Percentiles rank a stretch among this genome's conserved stretches.
phyloP scores from a whole-genome alignment of 2,113 vertebrate genomes.

The Uria aalge region DNA sequence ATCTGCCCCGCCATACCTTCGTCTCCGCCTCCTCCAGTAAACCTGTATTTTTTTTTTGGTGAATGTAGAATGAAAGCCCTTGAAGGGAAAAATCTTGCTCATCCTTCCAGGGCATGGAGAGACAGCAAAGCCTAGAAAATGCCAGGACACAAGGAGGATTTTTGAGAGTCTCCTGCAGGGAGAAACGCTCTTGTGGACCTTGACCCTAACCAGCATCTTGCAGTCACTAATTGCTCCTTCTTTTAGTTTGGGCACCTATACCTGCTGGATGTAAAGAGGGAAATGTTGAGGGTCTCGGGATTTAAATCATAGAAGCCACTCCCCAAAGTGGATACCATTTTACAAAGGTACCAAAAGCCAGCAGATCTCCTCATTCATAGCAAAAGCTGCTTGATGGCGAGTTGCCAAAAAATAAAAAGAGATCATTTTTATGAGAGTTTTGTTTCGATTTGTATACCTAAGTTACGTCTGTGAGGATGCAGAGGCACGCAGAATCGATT shows the following conservation, averaged over 20 bases:
- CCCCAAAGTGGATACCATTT: background rate
- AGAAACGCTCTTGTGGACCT: background rate
- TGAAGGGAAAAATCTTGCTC: background rate
- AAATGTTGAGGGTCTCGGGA: background rate
- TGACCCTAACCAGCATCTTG: background rate
- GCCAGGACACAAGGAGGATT: background rate
- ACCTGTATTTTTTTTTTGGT: background rate
- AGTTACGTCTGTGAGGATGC: background rate
- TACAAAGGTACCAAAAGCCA: background rate
- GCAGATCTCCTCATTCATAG: rapidly evolving
- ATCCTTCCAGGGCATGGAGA: background rate
- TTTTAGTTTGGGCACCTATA: background rate
- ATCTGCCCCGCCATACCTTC: background rate
- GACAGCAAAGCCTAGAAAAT: background rate
- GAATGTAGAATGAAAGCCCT: background rate
- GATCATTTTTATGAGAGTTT: background rate
- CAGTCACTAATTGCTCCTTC: background rate
- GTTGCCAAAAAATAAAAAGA: background rate
- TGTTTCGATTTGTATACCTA: rapidly evolving
- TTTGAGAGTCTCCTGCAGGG: background rate
- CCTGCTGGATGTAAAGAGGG: background rate
- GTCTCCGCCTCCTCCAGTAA: background rate
- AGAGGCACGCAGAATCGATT: background rate
- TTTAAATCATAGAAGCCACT: background rate
- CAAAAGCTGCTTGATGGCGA: background rate